Conservation (phyloP, 2,113 vertebrate genomes). For the Archilochus colubris region DNA sequence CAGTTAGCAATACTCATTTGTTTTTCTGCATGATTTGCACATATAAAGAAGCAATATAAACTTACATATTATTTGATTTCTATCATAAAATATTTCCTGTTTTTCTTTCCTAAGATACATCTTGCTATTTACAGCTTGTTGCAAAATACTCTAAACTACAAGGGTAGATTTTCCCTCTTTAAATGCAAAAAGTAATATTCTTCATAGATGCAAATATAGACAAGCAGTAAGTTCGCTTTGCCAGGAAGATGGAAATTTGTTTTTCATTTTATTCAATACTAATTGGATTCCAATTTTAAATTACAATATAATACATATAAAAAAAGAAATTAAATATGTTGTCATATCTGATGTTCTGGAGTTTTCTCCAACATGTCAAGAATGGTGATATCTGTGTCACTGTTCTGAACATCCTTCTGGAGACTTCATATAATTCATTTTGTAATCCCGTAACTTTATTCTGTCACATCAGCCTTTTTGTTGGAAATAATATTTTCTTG, state of each 20-base stretch:
- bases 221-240: neutral
- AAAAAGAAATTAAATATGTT: rapidly evolving
- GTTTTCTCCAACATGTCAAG: neutral
- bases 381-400: neutral
- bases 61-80: neutral
- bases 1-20: neutral
- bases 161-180: neutral
- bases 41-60: neutral
- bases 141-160: neutral
- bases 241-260: neutral
- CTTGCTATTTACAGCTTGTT: neutral
- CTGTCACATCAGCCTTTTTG: conserved; percentile 17
- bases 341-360: neutral
- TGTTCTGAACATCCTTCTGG: neutral
- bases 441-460: neutral
- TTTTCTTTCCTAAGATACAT: neutral
- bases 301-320: neutral
- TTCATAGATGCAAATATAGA: neutral
- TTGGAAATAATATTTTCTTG: conserved; percentile 27
- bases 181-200: neutral
- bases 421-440: neutral
- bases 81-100: neutral
- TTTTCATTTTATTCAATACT: neutral
- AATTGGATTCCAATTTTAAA: neutral
- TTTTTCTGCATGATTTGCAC: neutral